Evolutionary conservation across 2,797 vertebrate species (phyloP).

Genomic region (Odontamblyopus lacepedii): DNA sequence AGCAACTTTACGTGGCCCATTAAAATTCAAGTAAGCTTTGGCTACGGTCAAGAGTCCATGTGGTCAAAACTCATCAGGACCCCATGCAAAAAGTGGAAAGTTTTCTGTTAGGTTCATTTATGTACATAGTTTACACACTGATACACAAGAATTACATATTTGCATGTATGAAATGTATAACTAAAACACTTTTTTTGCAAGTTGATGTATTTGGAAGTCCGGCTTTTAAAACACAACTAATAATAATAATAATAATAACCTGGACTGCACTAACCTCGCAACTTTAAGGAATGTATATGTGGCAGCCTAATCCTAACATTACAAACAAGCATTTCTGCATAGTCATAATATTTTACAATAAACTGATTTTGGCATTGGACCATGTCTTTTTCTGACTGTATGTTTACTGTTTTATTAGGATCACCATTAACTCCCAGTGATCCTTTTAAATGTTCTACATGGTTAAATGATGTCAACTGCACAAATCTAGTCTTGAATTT

Average conservation of each 20-base stretch:
- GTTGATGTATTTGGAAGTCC: no score
- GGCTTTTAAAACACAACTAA: no score
- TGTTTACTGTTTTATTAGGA: not conserved
- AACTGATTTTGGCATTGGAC: not conserved
- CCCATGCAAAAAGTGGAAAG: not conserved
- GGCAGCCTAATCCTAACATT: no score
- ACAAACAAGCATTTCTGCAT: no score
- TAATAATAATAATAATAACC: no score
- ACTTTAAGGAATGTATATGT: not conserved
- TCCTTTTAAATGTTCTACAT: not conserved
- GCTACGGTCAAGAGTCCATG: not conserved
- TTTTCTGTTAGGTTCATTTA: not conserved
- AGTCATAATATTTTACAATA: not conserved
- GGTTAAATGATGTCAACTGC: not conserved
- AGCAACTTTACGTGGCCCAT: slow-evolving; percentile 99
- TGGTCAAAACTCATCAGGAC: not conserved
- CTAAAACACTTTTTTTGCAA: no score
- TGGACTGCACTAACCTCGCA: not conserved
- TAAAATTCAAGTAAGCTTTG: slow-evolving; percentile 89
- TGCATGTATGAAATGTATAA: no score
- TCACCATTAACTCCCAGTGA: not conserved
- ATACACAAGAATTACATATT: not conserved
- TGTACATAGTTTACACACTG: not conserved
- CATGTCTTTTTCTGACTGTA: not conserved
- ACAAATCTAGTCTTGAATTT: not conserved